Percentiles rank a stretch among this genome's conserved stretches.
Conservation (phyloP, 37 sponge, comb jelly and placozoan genomes). For the Crambe crambe region DNA sequence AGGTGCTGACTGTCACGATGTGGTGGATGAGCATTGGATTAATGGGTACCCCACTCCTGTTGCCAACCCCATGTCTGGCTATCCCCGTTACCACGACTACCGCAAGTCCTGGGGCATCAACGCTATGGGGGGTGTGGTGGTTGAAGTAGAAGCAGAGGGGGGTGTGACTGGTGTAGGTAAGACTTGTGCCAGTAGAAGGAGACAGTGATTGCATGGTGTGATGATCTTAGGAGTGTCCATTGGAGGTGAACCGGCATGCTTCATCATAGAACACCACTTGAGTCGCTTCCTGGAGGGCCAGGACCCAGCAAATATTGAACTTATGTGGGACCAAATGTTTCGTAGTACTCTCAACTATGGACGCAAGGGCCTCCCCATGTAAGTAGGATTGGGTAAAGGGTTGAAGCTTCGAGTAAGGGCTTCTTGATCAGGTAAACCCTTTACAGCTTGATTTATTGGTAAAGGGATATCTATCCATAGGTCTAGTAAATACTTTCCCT, state of each 20-base stretch:
- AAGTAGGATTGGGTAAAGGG: neutral
- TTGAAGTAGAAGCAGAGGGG: slow-evolving; percentile 81
- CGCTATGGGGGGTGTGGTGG: slow-evolving; percentile 81
- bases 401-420: neutral
- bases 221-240: slow-evolving; percentile 67
- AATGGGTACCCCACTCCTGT: slow-evolving; percentile 80
- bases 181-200: neutral
- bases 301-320: slow-evolving; percentile 74
- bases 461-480: too few species aligned
- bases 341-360: slow-evolving; percentile 85
- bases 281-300: slow-evolving; percentile 88
- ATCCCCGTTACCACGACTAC: slow-evolving; percentile 62
- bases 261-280: slow-evolving; percentile 83
- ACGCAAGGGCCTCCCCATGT: slow-evolving; percentile 83
- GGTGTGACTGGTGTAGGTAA: slow-evolving; percentile 83
- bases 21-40: slow-evolving; percentile 88
- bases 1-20: slow-evolving; percentile 91
- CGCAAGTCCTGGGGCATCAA: slow-evolving; percentile 89
- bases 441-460: too few species aligned
- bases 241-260: slow-evolving; percentile 86
- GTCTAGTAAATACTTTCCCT: too few species aligned
- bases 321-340: slow-evolving; percentile 94
- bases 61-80: slow-evolving; percentile 82
- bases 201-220: neutral
- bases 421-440: too few species aligned